Evolutionary conservation across 2,113 vertebrate genomes (phyloP).

Genomic region (Poecile atricapillus): DNA sequence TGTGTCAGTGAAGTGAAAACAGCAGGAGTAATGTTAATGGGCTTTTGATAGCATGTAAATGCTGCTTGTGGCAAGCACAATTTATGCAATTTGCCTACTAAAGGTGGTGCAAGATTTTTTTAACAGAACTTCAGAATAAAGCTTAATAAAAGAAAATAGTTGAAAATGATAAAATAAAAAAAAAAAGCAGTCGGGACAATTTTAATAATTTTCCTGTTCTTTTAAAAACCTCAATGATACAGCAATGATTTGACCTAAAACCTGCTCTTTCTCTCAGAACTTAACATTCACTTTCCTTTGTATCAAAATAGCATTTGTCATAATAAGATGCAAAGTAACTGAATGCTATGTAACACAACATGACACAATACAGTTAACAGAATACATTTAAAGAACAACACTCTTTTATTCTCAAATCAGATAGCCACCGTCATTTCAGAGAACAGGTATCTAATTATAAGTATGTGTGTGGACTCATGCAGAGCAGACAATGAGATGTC

Average conservation of each 20-base stretch:
- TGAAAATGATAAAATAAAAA: neutral
- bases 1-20: slow-evolving; percentile 7
- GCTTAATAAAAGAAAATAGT: neutral
- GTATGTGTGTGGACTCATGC: slow-evolving; percentile 18
- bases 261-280: neutral
- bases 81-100: neutral
- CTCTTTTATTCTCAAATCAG: slow-evolving; percentile 34
- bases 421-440: slow-evolving; percentile 14
- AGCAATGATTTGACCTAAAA: slow-evolving; percentile 18
- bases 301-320: slow-evolving; percentile 38
- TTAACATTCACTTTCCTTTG: neutral
- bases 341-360: slow-evolving; percentile 48
- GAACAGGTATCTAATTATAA: slow-evolving; percentile 58
- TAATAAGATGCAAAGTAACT: slow-evolving; percentile 54
- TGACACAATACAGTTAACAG: slow-evolving; percentile 45
- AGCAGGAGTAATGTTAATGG: slow-evolving; percentile 17
- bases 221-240: neutral
- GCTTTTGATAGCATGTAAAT: neutral
- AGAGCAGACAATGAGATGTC: slow-evolving; percentile 38
- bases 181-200: neutral
- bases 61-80: neutral
- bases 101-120: neutral
- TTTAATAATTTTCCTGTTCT: neutral
- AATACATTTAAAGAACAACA: slow-evolving; percentile 47
- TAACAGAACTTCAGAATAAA: neutral